phyloP scores from a whole-genome alignment of 2,797 vertebrate species.

The Pipistrellus pygmaeus region DNA sequence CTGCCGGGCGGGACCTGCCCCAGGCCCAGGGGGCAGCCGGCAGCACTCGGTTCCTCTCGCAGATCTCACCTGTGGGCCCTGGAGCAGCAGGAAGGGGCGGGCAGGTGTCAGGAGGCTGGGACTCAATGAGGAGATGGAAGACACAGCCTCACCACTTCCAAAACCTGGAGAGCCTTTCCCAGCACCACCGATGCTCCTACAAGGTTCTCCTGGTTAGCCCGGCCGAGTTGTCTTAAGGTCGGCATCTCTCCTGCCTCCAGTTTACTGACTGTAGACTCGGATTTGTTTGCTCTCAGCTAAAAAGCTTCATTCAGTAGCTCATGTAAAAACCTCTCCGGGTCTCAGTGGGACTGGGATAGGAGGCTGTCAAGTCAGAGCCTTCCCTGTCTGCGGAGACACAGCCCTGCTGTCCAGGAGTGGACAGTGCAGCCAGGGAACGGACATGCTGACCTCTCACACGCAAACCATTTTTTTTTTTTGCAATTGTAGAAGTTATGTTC shows the following conservation, averaged over 20 bases:
- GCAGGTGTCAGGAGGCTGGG: background rate
- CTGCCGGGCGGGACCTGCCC: background rate
- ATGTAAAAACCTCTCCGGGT: background rate
- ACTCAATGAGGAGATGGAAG: background rate
- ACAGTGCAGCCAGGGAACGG: background rate
- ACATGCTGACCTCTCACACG: background rate
- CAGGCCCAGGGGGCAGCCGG: background rate
- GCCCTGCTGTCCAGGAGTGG: background rate
- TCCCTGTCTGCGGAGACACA: background rate
- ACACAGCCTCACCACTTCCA: background rate
- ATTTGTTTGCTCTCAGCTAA: background rate
- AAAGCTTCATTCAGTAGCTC: background rate
- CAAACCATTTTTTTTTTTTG: background rate
- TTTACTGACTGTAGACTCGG: background rate
- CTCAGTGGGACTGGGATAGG: background rate
- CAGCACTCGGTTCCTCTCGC: rapidly evolving
- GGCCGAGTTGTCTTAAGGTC: background rate
- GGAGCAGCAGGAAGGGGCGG: background rate
- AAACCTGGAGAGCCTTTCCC: background rate
- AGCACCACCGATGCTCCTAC: background rate
- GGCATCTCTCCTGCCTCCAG: background rate
- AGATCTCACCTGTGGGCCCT: background rate
- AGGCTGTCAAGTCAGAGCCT: background rate
- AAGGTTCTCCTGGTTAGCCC: background rate
- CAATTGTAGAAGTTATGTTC: background rate